Conservation (phyloP, 2,113 vertebrate species). For the Callaeas wilsoni region DNA sequence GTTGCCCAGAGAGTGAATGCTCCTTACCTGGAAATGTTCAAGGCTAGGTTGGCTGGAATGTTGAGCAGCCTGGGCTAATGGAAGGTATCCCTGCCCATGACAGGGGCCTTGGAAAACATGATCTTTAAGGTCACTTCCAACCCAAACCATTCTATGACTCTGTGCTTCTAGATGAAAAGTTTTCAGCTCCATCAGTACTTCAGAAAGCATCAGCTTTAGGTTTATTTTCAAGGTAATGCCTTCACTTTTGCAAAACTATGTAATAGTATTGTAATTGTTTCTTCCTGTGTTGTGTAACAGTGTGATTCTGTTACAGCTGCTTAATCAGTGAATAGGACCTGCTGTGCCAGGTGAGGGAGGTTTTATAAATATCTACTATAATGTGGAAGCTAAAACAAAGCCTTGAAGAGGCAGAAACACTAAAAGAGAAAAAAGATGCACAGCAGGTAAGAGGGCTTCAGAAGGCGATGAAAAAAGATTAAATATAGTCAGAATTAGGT, state of each 20-base stretch:
- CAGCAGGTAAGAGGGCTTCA: neutral
- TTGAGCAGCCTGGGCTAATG: neutral
- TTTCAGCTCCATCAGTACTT: neutral
- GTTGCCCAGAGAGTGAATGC: neutral
- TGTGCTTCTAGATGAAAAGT: neutral
- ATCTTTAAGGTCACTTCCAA: neutral
- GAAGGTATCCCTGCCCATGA: too few species aligned
- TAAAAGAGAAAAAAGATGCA: neutral
- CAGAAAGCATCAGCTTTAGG: neutral
- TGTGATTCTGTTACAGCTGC: neutral
- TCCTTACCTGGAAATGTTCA: neutral
- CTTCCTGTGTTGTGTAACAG: neutral
- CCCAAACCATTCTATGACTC: neutral
- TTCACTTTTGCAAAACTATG: neutral
- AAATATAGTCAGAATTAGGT: neutral
- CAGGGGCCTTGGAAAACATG: neutral
- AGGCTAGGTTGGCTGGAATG: neutral
- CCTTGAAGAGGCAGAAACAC: neutral
- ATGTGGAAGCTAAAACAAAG: neutral
- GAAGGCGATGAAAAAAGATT: neutral
- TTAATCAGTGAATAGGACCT: neutral
- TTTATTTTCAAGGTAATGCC: neutral
- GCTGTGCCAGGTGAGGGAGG: neutral
- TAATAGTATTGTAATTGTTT: neutral
- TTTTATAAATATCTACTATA: neutral